phyloP scores from a whole-genome alignment of 2,888 invertebrate species.

The Yponomeuta evonymella region DNA sequence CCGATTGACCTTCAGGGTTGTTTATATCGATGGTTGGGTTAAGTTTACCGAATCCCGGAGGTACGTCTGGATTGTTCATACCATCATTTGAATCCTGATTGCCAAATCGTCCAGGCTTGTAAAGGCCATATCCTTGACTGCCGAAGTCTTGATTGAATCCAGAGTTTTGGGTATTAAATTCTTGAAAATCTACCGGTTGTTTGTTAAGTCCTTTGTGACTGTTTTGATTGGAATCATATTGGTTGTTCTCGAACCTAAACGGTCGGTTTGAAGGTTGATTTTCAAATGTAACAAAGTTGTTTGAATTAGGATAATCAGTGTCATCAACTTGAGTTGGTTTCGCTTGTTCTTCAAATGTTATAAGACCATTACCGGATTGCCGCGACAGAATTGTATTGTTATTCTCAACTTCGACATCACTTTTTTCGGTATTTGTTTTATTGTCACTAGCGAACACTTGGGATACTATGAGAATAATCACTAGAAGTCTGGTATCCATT shows the following conservation, averaged over 20 bases:
- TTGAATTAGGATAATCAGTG: not conserved
- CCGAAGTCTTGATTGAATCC: not conserved
- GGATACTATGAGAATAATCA: not conserved
- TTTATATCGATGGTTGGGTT: not conserved
- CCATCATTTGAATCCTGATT: not conserved
- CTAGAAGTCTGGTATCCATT: not conserved
- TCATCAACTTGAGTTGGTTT: not conserved
- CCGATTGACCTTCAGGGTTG: not conserved
- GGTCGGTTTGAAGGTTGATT: constrained; percentile 8
- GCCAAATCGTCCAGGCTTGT: not conserved
- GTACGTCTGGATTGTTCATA: not conserved
- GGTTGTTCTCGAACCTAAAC: constrained; percentile 9
- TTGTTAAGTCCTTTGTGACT: not conserved
- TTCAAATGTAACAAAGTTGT: constrained; percentile 18
- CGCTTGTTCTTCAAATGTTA: constrained; percentile 27
- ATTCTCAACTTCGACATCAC: not conserved
- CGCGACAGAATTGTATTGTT: constrained; percentile 8
- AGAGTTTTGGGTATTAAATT: not conserved
- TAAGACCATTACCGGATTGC: constrained; percentile 25
- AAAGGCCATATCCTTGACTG: not conserved
- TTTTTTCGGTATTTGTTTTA: not conserved
- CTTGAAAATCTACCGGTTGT: not conserved
- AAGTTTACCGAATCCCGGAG: not conserved
- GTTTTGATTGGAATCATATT: not conserved
- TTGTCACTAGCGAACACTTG: not conserved